phyloP scores from a whole-genome alignment of 2,113 vertebrate species.

The Sphaerodactylus townsendi region DNA sequence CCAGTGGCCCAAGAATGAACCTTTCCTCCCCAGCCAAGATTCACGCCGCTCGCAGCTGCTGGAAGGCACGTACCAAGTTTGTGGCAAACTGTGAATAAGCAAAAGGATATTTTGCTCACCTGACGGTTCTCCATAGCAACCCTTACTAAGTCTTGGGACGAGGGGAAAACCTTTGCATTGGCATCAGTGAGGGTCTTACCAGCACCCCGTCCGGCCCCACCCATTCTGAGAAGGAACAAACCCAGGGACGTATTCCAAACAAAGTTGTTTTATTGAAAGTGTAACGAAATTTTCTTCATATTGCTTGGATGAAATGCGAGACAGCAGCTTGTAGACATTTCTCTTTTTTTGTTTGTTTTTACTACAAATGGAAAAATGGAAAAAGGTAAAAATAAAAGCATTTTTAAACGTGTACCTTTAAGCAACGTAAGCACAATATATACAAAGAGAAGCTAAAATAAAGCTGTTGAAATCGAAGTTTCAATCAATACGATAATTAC shows the following conservation, averaged over 20 bases:
- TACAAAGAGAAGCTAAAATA: constrained; percentile 89
- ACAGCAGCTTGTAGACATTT: constrained; percentile 82
- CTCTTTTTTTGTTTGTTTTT: constrained; percentile 70
- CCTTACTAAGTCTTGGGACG: no score
- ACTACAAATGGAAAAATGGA: constrained; percentile 74
- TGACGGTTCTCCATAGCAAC: not conserved
- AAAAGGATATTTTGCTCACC: not conserved
- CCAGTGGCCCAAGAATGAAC: no score
- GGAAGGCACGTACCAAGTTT: not conserved
- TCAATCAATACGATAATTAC: constrained; percentile 81
- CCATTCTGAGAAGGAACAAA: not conserved
- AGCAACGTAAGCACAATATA: constrained; percentile 81
- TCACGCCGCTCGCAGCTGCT: not conserved
- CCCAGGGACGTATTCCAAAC: not conserved
- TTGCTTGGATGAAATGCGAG: constrained; percentile 89
- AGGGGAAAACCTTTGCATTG: not conserved
- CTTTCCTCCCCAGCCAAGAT: not conserved
- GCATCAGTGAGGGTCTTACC: not conserved
- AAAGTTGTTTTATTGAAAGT: constrained; percentile 84
- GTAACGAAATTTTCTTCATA: constrained; percentile 90
- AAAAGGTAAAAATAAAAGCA: constrained; percentile 80
- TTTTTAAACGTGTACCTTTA: constrained; percentile 82
- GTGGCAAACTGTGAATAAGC: not conserved
- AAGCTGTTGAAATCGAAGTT: constrained; percentile 80
- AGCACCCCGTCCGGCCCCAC: no score